Evolutionary conservation across 1,140 invertebrate species (phyloP), one percentile per base, ranked within the genome.

Genomic region (Coelopa frigida): DNA sequence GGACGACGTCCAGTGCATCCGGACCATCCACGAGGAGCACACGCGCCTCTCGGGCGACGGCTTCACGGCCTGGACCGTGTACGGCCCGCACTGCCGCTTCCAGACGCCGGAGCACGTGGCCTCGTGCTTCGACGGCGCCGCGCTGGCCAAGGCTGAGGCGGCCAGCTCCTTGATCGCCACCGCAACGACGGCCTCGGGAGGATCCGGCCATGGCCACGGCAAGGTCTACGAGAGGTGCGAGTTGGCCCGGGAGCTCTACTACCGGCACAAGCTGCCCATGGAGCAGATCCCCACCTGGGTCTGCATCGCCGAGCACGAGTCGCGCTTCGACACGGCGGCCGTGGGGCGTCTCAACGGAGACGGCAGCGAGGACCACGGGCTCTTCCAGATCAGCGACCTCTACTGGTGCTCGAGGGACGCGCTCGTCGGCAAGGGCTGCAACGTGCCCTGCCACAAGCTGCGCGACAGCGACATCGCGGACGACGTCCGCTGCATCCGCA

Each of bases 221-320:
- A 78, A 76, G 57, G 61, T 81, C 11, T 81, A 75, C 65, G 72
- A 77, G 7, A 67, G 74, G 20, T 84, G 82, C 57, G 80, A 82
- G 52, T 57, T 84, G 15, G 81, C 78, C 11, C 61, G 70, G 22
- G 79, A 83, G 50, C 64, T 84, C 10, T 51, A 55, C 5, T 55
- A 66, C 3, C 61, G 72, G 15, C 68, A 74, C 44, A 70, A 72
- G 12, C 68, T 79, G 15, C 64, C 72, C 2, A 59, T 61, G 14
- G 61, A 75, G 4, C 70, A 82, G 44, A 58, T 82, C 15, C 61
- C 78, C 7, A 79, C 75, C 15, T 84, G 83, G 83, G 76, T 86
- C 11, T 86, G 83, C 69, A 79, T 85, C 44, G 80, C 79, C 0
- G 71, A 73, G 49, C 76, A 81, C 65, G 83, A 86, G 62, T 84